Conservation (phyloP, 2,113 vertebrate species). For the Hypomesus transpacificus region DNA sequence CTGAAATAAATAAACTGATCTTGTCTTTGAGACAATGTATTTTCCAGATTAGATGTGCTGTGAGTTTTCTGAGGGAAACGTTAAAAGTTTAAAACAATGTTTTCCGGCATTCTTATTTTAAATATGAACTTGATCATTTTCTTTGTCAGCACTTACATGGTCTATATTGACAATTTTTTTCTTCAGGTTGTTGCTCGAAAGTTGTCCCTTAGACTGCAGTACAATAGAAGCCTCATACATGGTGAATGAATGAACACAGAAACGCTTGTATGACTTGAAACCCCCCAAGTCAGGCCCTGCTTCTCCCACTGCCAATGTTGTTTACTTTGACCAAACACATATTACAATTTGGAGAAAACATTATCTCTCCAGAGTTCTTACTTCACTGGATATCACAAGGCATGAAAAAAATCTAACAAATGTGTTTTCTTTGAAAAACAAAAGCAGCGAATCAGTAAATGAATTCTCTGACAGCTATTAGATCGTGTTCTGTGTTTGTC, state of each 20-base stretch:
- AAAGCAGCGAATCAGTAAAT: too few species aligned
- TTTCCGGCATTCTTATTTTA: not conserved
- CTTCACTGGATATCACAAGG: not conserved
- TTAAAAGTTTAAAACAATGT: too few species aligned
- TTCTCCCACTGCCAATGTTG: not conserved
- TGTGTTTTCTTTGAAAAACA: too few species aligned
- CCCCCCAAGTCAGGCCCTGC: not conserved
- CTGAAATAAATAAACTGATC: too few species aligned
- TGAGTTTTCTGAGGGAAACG: too few species aligned
- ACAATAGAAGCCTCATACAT: constrained; percentile 1
- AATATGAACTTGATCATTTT: not conserved
- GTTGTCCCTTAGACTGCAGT: not conserved
- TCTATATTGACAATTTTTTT: not conserved
- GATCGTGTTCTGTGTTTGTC: too few species aligned
- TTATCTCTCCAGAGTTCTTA: not conserved
- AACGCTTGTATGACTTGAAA: not conserved
- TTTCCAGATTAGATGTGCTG: too few species aligned
- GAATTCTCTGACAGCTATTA: too few species aligned
- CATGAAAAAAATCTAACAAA: too few species aligned
- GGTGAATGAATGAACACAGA: constrained; percentile 9
- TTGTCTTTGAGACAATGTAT: too few species aligned
- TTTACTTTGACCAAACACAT: constrained; percentile 3
- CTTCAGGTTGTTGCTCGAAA: not conserved
- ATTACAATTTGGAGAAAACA: not conserved
- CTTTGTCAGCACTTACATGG: not conserved